These are phyloP conservation scores for Pollenia amentaria DNA, from an alignment of 2,888 invertebrate species.

Conservation along the genomic window DNA sequence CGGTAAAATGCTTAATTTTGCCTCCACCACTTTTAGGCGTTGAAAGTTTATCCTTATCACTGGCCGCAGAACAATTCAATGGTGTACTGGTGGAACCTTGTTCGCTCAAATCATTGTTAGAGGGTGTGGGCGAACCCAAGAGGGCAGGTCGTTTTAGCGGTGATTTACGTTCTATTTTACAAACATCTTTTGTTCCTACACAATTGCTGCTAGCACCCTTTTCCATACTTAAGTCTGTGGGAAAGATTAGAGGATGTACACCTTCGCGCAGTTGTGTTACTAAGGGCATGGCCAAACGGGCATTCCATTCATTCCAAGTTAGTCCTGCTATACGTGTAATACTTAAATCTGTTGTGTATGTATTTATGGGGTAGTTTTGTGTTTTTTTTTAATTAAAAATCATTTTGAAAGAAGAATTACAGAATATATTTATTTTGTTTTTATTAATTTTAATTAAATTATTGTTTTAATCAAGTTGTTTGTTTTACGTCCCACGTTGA, in stretches of 20 bases:
- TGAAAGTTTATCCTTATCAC: conserved; percentile 69
- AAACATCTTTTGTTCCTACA: conserved; percentile 43
- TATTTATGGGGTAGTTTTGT: conserved; percentile 77
- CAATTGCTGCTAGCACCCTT: conserved; percentile 76
- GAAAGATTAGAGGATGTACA: conserved; percentile 84
- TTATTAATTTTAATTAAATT: conserved; percentile 40
- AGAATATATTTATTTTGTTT: conserved; percentile 8
- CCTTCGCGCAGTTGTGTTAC: conserved; percentile 87
- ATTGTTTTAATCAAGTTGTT: conserved; percentile 33
- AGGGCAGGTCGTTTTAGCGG: conserved; percentile 75
- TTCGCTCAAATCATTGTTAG: conserved; percentile 65
- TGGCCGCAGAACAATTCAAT: conserved; percentile 62
- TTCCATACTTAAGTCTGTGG: conserved; percentile 84
- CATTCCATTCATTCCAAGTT: conserved; percentile 91
- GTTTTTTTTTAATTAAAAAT: conserved; percentile 62
- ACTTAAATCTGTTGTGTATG: conserved; percentile 87
- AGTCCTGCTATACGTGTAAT: conserved; percentile 89
- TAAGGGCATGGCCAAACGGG: conserved; percentile 90
- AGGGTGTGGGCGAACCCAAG: conserved; percentile 64
- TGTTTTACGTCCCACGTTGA: conserved; percentile 51
- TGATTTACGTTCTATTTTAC: conserved; percentile 78
- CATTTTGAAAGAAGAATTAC: conserved; percentile 25
- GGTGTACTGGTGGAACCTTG: conserved; percentile 65
- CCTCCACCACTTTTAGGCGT: conserved; percentile 72
- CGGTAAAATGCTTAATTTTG: conserved; percentile 80